These are phyloP conservation scores for Gobiocypris rarus DNA, from an alignment of 2,113 vertebrate genomes.

Conservation along the genomic window DNA sequence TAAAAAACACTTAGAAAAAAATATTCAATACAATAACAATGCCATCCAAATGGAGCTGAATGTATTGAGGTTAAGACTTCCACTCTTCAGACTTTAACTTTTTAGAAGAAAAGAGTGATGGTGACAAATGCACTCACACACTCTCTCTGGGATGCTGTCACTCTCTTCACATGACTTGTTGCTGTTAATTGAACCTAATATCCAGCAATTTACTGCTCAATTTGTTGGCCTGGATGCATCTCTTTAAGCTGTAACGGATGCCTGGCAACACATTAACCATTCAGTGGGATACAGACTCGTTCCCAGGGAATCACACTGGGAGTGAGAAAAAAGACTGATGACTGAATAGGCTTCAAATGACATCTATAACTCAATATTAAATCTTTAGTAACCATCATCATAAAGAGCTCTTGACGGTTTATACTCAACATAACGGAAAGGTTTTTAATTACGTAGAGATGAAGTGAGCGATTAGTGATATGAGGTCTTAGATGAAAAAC, in stretches of 20 bases:
- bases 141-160: slow-evolving; percentile 64
- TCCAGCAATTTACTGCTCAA: slow-evolving; percentile 74
- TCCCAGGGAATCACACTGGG: slow-evolving; percentile 48
- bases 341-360: slow-evolving; percentile 62
- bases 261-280: slow-evolving; percentile 50
- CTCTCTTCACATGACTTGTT: slow-evolving; percentile 68
- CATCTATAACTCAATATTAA: slow-evolving; percentile 73
- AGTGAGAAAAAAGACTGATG: slow-evolving; percentile 48
- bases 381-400: slow-evolving; percentile 75
- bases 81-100: neutral
- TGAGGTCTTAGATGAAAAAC: neutral
- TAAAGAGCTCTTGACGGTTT: slow-evolving; percentile 69
- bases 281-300: slow-evolving; percentile 3
- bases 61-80: neutral
- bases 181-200: slow-evolving; percentile 72
- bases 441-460: slow-evolving; percentile 68
- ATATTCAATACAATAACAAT: neutral
- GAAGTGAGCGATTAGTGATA: slow-evolving; percentile 47
- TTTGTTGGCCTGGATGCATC: slow-evolving; percentile 67
- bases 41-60: neutral
- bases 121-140: slow-evolving; percentile 21
- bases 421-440: slow-evolving; percentile 63
- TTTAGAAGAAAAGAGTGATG: neutral
- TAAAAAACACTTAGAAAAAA: neutral
- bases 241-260: slow-evolving; percentile 63